A percentile compares a stretch with the other conserved stretches of the same genome.
Conservation (phyloP, 2,888 invertebrate species). For the Teinopalpus imperialis region DNA sequence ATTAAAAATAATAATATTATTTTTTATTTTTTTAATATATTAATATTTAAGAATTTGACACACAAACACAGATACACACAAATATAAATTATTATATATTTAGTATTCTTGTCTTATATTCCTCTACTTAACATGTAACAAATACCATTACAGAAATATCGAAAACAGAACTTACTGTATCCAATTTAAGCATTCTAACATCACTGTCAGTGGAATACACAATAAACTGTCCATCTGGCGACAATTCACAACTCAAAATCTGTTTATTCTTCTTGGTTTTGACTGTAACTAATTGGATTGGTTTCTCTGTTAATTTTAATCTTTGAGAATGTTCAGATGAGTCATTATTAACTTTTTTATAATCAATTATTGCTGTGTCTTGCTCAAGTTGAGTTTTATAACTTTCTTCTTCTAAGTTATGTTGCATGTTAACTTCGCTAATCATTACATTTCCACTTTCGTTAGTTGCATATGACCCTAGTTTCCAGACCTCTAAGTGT, state of each 20-base stretch:
- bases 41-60: too few relatives aligned
- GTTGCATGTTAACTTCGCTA: constrained; percentile 35
- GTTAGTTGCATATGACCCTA: constrained; percentile 76
- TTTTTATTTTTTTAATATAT: too few relatives aligned
- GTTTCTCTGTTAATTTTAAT: constrained; percentile 73
- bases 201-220: constrained; percentile 87
- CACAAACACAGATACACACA: too few relatives aligned
- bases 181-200: constrained; percentile 85
- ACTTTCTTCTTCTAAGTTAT: constrained; percentile 35
- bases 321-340: constrained; percentile 42
- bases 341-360: constrained; percentile 41
- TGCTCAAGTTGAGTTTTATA: constrained; percentile 47
- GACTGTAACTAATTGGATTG: constrained; percentile 86
- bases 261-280: constrained; percentile 84
- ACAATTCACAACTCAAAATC: constrained; percentile 87
- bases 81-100: too few relatives aligned
- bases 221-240: constrained; percentile 86
- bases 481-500: constrained; percentile 78
- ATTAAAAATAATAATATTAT: too few relatives aligned
- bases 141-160: too few relatives aligned
- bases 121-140: too few relatives aligned
- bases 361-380: constrained; percentile 51
- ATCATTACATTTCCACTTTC: constrained; percentile 79
- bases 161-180: constrained; percentile 80
- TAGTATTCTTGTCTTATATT: too few relatives aligned